phyloP scores from a whole-genome alignment of 2,888 invertebrate genomes.

The Himalopsyche japonica region DNA sequence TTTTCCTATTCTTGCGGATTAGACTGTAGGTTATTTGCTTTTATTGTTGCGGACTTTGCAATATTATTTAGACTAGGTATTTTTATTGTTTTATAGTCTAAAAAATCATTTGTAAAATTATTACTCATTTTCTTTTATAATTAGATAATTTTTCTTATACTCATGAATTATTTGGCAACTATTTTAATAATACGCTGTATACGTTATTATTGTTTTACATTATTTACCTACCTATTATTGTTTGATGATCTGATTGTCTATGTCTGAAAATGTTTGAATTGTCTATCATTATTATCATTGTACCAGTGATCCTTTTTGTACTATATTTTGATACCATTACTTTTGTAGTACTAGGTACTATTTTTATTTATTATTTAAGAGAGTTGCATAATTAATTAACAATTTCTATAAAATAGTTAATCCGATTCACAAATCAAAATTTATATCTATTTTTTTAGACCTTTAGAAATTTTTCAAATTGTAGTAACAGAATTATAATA shows the following conservation, averaged over 20 bases:
- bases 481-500: neutral
- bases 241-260: neutral
- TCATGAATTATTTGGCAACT: neutral
- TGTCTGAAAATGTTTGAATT: neutral
- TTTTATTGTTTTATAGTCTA: neutral
- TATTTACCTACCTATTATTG: neutral
- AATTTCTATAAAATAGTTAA: no score
- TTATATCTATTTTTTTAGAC: neutral
- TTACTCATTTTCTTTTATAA: neutral
- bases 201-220: neutral
- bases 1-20: neutral
- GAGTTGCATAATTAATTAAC: neutral
- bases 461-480: neutral
- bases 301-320: neutral
- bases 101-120: neutral
- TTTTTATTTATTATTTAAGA: neutral
- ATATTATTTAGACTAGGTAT: neutral
- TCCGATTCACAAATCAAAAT: neutral
- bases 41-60: neutral
- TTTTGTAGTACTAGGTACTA: neutral
- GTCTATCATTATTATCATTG: neutral
- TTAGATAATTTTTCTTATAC: neutral
- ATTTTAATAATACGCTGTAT: neutral
- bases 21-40: neutral
- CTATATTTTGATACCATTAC: neutral